Evolutionary conservation across 2,888 invertebrate genomes (phyloP), one percentile per base, ranked within the genome.

Genomic region (Capitulum mitella): DNA sequence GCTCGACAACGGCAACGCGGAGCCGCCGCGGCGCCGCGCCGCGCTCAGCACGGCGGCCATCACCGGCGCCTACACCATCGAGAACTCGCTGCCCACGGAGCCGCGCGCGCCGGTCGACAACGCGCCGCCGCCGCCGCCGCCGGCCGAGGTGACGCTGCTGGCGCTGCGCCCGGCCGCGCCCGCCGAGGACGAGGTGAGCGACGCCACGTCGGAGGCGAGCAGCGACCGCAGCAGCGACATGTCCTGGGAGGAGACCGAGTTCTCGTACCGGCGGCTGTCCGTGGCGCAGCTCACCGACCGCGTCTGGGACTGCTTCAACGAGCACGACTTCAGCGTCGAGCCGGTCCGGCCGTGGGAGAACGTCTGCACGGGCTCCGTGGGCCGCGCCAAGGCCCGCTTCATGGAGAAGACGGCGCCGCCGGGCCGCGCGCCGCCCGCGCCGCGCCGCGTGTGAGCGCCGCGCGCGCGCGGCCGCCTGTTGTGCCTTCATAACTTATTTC

Each of bases 251-350:
- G 70, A 70, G 70, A 37, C 70, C 37, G 70, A 37, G 75, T 75
- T 75, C 29, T 46, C 19, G 12, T 75, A 75, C 75, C 75, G 75
- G 29, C 75, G 46, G 14, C 46, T 75, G 29, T 75, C 75, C 3
- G 75, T 75, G 43, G 75, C 75, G 29, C 75, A 46, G 43, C 75
- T 75, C 43, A 75, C 75, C 46, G 75, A 75, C 46, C 26, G 43
- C 43, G 75, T 75, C 29, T 75, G 75, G 75, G 75, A 75, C 75
- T 75, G 75, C 75, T 75, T 75, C 75, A 46, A 75, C 46, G 75
- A n/a, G 75, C 75, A 75, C n/a, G 43, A 75, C 43, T 75, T 75
- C 46, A 19, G 3, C 75, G 5, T 19, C n/a, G 43, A 46, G 46
- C 75, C 8, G 1, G 43, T 75, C n/a, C 75, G 43, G 29, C 75